Conservation (phyloP, 2,888 invertebrate genomes). For the Torymus aiolomorphi region DNA sequence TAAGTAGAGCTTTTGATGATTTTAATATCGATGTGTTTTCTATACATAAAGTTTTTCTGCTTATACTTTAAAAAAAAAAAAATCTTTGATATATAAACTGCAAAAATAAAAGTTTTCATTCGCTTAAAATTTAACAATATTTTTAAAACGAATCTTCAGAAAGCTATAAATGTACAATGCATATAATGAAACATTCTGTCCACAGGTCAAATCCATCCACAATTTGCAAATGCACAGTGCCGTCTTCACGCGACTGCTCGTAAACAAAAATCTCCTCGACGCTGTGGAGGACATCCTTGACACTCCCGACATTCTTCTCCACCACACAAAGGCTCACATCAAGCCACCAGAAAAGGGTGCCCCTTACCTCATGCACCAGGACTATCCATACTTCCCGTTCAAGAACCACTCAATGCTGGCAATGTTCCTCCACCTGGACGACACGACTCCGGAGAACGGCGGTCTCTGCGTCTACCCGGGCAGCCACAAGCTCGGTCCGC, state of each 20-base stretch:
- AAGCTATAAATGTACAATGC: too few species aligned
- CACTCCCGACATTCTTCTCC: constrained; percentile 78
- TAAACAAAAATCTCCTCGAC: constrained; percentile 77
- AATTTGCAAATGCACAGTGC: constrained; percentile 79
- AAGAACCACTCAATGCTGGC: constrained; percentile 79
- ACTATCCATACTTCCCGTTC: constrained; percentile 80
- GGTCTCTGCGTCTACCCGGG: constrained; percentile 80
- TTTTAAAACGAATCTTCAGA: too few species aligned
- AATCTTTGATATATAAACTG: too few species aligned
- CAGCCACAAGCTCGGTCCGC: constrained; percentile 79
- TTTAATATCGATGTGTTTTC: neutral
- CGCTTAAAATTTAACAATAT: too few species aligned
- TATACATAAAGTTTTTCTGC: too few species aligned
- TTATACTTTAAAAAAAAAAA: too few species aligned
- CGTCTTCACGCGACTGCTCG: constrained; percentile 77
- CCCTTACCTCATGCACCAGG: constrained; percentile 80
- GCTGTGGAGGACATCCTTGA: constrained; percentile 78
- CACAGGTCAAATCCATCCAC: constrained; percentile 79
- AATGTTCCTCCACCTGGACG: constrained; percentile 79
- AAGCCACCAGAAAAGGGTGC: constrained; percentile 80
- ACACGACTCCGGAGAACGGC: constrained; percentile 79
- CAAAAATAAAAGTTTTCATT: too few species aligned
- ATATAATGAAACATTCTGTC: too few species aligned
- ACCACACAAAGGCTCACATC: constrained; percentile 80
- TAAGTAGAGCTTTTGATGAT: constrained; percentile 59